Evolutionary conservation across 2,113 vertebrate species (phyloP).

Genomic region (Ctenomys sociabilis): DNA sequence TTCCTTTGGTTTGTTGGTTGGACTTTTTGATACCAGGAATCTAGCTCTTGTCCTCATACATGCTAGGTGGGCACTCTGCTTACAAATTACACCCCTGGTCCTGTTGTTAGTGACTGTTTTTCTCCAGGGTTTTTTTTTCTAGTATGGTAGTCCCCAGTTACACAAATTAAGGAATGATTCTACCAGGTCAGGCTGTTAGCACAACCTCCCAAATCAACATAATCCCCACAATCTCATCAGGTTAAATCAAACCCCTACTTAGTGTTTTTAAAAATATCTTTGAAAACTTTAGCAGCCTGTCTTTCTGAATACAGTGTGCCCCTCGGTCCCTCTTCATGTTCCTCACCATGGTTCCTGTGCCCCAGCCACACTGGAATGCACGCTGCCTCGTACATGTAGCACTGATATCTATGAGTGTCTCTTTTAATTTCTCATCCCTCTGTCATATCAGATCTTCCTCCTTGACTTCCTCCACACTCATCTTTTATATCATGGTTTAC

Average conservation of each 20-base stretch:
- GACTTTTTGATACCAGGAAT: too few species aligned
- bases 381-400: background rate
- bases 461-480: background rate
- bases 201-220: background rate
- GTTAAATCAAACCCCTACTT: background rate
- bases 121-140: background rate
- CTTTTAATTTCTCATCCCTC: background rate
- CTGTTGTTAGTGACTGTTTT: background rate
- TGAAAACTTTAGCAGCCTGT: background rate
- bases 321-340: background rate
- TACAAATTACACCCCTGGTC: too few species aligned
- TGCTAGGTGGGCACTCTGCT: too few species aligned
- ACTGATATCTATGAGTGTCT: background rate
- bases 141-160: background rate
- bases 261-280: background rate
- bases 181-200: background rate
- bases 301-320: background rate
- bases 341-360: background rate
- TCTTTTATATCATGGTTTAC: background rate
- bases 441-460: background rate
- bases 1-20: too few species aligned
- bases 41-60: too few species aligned
- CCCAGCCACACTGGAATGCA: background rate
- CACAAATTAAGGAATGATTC: background rate
- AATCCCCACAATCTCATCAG: background rate